Percentiles rank a stretch among this genome's conserved stretches.
phyloP scores from a whole-genome alignment of 2,113 vertebrate species.

The Agelaius phoeniceus region DNA sequence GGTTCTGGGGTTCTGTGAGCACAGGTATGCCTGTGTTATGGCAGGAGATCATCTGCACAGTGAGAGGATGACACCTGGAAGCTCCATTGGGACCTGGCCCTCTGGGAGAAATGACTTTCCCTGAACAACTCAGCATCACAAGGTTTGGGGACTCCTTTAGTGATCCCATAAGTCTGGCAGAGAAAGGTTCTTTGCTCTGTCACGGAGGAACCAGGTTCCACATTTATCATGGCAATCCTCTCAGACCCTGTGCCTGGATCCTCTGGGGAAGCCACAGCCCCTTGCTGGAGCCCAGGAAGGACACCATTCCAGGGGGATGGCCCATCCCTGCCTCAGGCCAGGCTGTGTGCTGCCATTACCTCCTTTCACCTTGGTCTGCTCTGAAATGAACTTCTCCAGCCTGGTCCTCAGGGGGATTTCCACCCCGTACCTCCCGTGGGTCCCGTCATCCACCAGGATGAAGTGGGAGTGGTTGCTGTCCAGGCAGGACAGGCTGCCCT shows the following conservation, averaged over 20 bases:
- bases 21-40: neutral
- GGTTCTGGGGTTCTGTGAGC: too few species aligned
- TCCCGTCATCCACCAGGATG: constrained; percentile 94
- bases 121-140: neutral
- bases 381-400: constrained; percentile 89
- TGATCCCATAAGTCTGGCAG: neutral
- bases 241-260: neutral
- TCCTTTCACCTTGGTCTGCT: constrained; percentile 80
- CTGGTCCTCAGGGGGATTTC: constrained; percentile 85
- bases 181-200: neutral
- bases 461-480: constrained; percentile 96
- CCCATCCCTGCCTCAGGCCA: neutral
- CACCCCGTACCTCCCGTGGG: constrained; percentile 84
- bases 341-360: constrained; percentile 23
- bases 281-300: neutral
- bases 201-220: neutral
- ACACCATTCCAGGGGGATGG: neutral
- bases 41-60: neutral
- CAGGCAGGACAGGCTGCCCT: constrained; percentile 86
- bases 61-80: neutral
- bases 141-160: neutral
- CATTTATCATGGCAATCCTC: neutral
- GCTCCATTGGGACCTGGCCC: neutral
- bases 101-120: neutral
- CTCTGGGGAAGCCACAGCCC: neutral